Evolutionary conservation across 2,888 invertebrate species (phyloP).

Genomic region (Mythimna lalbum): DNA sequence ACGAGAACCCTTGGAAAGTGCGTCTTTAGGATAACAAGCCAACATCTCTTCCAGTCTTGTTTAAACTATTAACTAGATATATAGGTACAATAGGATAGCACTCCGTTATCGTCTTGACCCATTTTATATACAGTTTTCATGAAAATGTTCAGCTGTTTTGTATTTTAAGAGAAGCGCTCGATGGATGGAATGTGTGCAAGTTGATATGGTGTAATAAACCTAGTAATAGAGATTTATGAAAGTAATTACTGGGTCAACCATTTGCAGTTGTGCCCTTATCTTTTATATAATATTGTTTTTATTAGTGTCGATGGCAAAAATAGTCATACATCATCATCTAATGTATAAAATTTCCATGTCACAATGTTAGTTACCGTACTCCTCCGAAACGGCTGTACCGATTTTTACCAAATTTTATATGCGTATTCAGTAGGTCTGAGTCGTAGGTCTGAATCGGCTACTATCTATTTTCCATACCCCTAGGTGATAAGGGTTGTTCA

Average conservation of each 20-base stretch:
- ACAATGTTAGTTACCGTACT: too few relatives aligned
- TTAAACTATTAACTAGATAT: constrained; percentile 79
- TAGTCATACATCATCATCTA: too few relatives aligned
- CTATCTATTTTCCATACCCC: too few relatives aligned
- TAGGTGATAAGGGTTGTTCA: too few relatives aligned
- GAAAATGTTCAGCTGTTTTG: constrained; percentile 27
- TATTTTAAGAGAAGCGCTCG: not conserved
- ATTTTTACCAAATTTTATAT: too few relatives aligned
- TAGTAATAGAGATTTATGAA: not conserved
- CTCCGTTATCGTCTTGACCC: constrained; percentile 59
- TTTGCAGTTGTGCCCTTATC: not conserved
- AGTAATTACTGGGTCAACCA: too few relatives aligned
- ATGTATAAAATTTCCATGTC: too few relatives aligned
- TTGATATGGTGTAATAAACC: not conserved
- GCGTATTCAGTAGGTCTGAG: too few relatives aligned
- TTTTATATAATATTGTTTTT: too few relatives aligned
- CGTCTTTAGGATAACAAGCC: constrained; percentile 86
- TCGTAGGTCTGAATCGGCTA: too few relatives aligned
- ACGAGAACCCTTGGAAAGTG: constrained; percentile 78
- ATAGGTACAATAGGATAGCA: constrained; percentile 63
- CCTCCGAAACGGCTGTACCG: too few relatives aligned
- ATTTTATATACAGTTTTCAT: constrained; percentile 36
- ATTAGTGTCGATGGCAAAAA: too few relatives aligned
- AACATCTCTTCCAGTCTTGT: constrained; percentile 79
- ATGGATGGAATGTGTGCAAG: not conserved